A percentile compares a stretch with the other conserved stretches of the same genome.
Conservation (phyloP, 2,113 vertebrate species). For the Furnarius figulus region DNA sequence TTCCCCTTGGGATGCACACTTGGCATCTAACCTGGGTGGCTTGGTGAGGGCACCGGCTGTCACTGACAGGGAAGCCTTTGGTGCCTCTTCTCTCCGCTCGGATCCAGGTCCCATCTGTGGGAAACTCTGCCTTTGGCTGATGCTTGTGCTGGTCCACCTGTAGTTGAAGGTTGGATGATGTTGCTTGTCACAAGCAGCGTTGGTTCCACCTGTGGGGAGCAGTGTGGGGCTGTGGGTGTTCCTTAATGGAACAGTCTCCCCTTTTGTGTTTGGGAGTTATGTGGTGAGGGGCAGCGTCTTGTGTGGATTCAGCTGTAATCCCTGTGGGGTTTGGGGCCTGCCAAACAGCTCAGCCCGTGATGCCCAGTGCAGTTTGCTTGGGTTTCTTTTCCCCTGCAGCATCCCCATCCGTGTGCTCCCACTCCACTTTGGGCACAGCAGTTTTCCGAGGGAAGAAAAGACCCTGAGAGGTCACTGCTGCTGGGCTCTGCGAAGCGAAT, state of each 20-base stretch:
- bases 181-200: not conserved
- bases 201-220: not conserved
- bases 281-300: not conserved
- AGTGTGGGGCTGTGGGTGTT: not conserved
- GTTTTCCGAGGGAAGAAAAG: not conserved
- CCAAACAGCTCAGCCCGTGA: not conserved
- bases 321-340: no score
- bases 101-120: accelerated
- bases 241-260: not conserved
- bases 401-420: not conserved
- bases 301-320: not conserved
- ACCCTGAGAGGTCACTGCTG: not conserved
- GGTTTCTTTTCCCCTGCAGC: not conserved
- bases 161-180: not conserved
- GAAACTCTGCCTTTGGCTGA: not conserved
- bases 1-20: not conserved
- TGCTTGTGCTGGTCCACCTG: not conserved
- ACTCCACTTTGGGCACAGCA: accelerated
- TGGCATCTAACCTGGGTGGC: not conserved
- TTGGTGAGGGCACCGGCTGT: not conserved
- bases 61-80: not conserved
- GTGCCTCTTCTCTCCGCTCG: not conserved
- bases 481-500: not conserved
- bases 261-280: not conserved
- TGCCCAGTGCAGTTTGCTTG: accelerated